phyloP scores from a whole-genome alignment of 2,888 invertebrate species.

The Leptinotarsa peninsularis region DNA sequence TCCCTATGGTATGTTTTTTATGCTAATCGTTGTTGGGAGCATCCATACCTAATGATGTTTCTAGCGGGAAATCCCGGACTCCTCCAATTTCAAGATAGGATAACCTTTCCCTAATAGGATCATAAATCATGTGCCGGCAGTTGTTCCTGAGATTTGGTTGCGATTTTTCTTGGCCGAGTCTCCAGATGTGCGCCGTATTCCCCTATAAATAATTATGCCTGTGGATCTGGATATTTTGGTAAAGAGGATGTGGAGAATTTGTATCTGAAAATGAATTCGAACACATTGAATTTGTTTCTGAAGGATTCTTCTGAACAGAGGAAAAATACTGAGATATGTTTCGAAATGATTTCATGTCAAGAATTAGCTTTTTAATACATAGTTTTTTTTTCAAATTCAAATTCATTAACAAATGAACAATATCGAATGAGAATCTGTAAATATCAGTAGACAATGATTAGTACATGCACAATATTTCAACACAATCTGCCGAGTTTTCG shows the following conservation, averaged over 20 bases:
- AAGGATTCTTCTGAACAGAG: too few species aligned
- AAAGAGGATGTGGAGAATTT: background rate
- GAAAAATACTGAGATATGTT: too few species aligned
- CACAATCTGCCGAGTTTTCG: too few species aligned
- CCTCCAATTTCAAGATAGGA: constrained; percentile 32
- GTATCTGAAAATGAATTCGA: background rate
- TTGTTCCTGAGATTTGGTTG: constrained; percentile 40
- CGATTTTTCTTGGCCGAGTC: constrained; percentile 24
- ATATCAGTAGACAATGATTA: too few species aligned
- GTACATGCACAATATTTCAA: too few species aligned
- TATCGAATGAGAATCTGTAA: too few species aligned
- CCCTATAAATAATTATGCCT: constrained; percentile 14
- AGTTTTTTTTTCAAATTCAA: too few species aligned
- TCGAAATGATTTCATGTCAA: too few species aligned
- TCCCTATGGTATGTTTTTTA: constrained; percentile 35
- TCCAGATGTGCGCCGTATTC: constrained; percentile 9
- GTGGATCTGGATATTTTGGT: background rate
- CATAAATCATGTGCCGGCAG: constrained; percentile 38
- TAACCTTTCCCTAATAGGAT: constrained; percentile 40
- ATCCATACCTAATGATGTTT: constrained; percentile 34
- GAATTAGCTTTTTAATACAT: too few species aligned
- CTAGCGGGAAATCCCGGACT: constrained; percentile 24
- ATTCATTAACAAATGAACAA: too few species aligned
- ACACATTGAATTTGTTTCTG: background rate
- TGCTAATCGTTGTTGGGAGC: constrained; percentile 30